Percentiles rank a stretch among this genome's conserved stretches.
Conservation (phyloP, 2,797 vertebrate genomes). For the Chaunax sp. region DNA sequence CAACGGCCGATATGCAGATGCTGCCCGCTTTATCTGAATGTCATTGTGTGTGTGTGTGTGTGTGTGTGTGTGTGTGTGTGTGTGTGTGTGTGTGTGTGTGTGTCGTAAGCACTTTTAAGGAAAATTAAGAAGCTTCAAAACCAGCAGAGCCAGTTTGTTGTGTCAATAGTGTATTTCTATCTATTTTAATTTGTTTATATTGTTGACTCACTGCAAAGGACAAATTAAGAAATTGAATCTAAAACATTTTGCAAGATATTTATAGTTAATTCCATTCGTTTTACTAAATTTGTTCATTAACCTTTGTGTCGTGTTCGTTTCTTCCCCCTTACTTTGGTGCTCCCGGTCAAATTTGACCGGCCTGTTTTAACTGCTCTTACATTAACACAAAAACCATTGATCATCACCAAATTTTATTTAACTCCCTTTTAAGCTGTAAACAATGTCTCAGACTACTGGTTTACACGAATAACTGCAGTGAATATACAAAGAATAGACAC, state of each 20-base stretch:
- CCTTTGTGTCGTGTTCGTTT: too few species aligned
- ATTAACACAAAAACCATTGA: too few species aligned
- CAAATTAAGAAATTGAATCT: neutral
- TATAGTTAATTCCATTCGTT: neutral
- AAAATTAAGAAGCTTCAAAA: constrained; percentile 4
- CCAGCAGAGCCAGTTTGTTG: neutral
- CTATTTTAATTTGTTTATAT: neutral
- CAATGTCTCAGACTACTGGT: too few species aligned
- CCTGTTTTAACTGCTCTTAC: too few species aligned
- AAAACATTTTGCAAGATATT: neutral
- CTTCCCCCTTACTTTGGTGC: too few species aligned
- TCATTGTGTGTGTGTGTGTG: constrained; percentile 3
- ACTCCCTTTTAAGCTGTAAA: too few species aligned
- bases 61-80: constrained; percentile 3
- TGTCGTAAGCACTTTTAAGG: neutral
- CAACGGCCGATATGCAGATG: constrained; percentile 13
- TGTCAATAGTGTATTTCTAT: neutral
- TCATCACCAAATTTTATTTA: too few species aligned
- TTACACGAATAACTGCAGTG: too few species aligned
- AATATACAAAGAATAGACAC: too few species aligned
- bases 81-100: constrained; percentile 20
- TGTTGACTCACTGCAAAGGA: neutral
- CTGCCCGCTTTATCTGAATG: constrained; percentile 6
- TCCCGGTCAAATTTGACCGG: too few species aligned
- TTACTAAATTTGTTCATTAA: neutral